Base-by-base conservation (phyloP, 2,113 vertebrate genomes). In the Chauna torquata region DNA sequence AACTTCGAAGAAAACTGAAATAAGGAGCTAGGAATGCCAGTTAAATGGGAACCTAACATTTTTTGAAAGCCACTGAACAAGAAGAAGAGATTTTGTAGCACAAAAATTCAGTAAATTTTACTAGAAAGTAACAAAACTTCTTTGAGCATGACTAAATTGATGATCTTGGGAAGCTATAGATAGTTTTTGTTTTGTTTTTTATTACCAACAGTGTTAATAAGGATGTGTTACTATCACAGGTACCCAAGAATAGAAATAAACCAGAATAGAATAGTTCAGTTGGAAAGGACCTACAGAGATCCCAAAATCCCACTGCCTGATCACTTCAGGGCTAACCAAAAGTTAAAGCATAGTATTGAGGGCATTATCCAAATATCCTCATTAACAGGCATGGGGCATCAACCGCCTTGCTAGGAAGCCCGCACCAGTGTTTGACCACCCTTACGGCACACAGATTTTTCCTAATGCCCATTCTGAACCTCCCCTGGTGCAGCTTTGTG, bases 161-260 rank as follows among this genome's bases (percentile, higher is more conserved):
- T 52, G 4, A 49, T 2, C 19, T 8, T 34, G 13, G 34, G 36
- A 82, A 30, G 18, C 11, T 15, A 14, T 25, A 12, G n/a, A 10
- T 3, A 1, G 2, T 15, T 13, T 50, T 18, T 42, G 13, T 13
- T 50, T 18, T n/a, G n/a, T n/a, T n/a, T n/a, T n/a, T 7, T 24
- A 16, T 44, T 58, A 3, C 40, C 47, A 50, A 23, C 11, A 52
- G 8, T 24, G 18, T 50, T 22, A 64, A 28, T 22, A 64, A 25
- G 36, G 10, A 44, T 40, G 6, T 7, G 3, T 32, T 69, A 11
- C 12, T 61, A 59, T 32, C 24, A 57, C 11, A 79, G 30, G 16
- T 28, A 82, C 22, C 5, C 25, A 59, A 24, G n/a, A 77, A 80
- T 9, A 5, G 42, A 52, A 86, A 59, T 7, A 40, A 64, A 64